Base-by-base conservation (phyloP, 2,797 vertebrate genomes). In the Numenius phaeopus region DNA sequence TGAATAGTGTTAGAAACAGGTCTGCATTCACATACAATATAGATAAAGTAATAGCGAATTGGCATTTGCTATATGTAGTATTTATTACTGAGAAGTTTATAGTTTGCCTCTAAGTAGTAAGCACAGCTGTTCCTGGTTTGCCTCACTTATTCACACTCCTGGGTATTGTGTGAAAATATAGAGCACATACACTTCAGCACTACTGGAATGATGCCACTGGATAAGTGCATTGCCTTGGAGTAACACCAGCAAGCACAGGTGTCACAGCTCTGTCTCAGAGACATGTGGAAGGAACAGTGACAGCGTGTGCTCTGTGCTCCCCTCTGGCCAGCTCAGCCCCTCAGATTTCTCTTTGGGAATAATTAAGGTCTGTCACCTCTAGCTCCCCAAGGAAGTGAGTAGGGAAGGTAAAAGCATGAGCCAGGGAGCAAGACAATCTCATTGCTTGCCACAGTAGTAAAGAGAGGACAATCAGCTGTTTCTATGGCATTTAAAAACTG, bases 191-290 rank as follows among this genome's bases (percentile, higher is more conserved):
- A 8, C 26, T 42, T 71, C 20, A 75, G 77, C 14, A 2, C n/a
- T 40, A 1, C 54, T 44, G 64, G 32, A 61, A 42, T 29, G 62
- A 49, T 89, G 34, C 27, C 9, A 2, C 5, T 7, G 32, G 39
- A 32, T 44, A 55, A 47, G 46, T 39, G 47, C 42, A 8, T 76
- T 46, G 70, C 26, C 79, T 77, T 55, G 83, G 34, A 72, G 20
- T 72, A 37, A 18, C 58, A 47, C 0, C 0, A 5, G 42, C 54
- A 82, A 1, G 29, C 40, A 21, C 3, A 12, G 40, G 30, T 37
- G 39, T 62, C 85, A 34, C n/a, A 86, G 50, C 62, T 64, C 67
- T 47, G 61, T 59, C 26, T 32, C 15, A 9, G 52, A 65, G 79
- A 52, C 57, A 13, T 1, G 5, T 23, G 37, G 17, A 64, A 47